These are phyloP conservation scores for Sesamia inferens DNA, from an alignment of 2,888 invertebrate species.

Conservation along the genomic window DNA sequence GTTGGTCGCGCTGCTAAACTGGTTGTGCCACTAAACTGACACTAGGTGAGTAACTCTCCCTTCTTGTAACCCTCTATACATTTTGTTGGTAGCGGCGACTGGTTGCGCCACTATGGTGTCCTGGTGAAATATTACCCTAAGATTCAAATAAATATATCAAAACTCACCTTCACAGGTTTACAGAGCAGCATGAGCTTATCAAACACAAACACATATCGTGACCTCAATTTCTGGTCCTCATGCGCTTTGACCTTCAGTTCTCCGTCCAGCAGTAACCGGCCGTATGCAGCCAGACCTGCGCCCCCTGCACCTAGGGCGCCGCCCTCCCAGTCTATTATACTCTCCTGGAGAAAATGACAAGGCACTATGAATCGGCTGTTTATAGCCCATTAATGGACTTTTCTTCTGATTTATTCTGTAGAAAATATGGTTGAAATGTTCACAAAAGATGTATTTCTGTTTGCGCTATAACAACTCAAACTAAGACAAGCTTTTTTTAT, in stretches of 20 bases:
- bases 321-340: slow-evolving; percentile 95
- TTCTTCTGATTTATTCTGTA: not conserved
- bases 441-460: too few species aligned
- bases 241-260: slow-evolving; percentile 97
- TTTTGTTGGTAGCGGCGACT: too few species aligned
- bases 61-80: too few species aligned
- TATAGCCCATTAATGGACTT: not conserved
- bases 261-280: slow-evolving; percentile 97
- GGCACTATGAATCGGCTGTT: not conserved
- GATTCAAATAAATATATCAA: not conserved
- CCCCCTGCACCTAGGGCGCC: slow-evolving; percentile 94
- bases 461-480: too few species aligned
- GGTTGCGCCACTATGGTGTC: too few species aligned
- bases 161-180: slow-evolving; percentile 93
- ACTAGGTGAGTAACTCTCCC: too few species aligned
- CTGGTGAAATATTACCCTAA: too few species aligned
- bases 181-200: slow-evolving; percentile 99
- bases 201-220: slow-evolving; percentile 98
- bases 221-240: slow-evolving; percentile 95
- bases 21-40: too few species aligned
- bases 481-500: too few species aligned
- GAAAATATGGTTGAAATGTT: too few species aligned
- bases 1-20: too few species aligned
- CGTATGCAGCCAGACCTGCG: slow-evolving; percentile 96
- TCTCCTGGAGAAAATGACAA: slow-evolving; percentile 87